Percentiles rank a stretch among this genome's conserved stretches.
phyloP scores from a whole-genome alignment of 2,888 invertebrate genomes.

The Caenorhabditis wallacei region DNA sequence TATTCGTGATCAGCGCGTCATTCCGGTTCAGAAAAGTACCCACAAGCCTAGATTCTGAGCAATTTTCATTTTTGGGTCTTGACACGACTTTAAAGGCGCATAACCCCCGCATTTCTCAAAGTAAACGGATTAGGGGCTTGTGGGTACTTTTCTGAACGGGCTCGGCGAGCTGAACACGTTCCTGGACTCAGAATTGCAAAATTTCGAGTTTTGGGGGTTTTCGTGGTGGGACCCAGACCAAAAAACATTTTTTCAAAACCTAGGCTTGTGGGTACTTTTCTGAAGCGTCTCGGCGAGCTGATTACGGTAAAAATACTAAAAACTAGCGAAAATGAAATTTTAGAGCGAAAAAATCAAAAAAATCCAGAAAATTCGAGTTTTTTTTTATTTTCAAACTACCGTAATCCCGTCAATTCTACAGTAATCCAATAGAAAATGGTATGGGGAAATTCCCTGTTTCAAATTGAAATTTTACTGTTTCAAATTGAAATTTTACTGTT shows the following conservation, averaged over 20 bases:
- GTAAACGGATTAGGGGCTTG: too few relatives aligned
- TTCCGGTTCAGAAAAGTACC: neutral
- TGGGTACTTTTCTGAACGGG: too few relatives aligned
- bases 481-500: too few relatives aligned
- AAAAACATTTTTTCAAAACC: neutral
- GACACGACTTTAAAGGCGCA: too few relatives aligned
- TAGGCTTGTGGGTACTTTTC: slow-evolving; percentile 1
- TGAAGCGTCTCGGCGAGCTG: neutral
- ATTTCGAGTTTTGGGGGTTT: neutral
- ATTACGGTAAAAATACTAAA: too few relatives aligned
- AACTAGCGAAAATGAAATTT: neutral
- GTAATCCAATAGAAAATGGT: too few relatives aligned
- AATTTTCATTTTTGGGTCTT: neutral
- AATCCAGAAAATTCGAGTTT: neutral
- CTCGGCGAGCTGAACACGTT: too few relatives aligned
- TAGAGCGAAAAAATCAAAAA: neutral
- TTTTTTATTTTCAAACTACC: too few relatives aligned
- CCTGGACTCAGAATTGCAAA: neutral
- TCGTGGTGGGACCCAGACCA: neutral
- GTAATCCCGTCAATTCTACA: too few relatives aligned
- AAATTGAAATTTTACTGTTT: too few relatives aligned
- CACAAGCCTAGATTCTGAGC: neutral
- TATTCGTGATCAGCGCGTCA: neutral
- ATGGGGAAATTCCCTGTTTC: too few relatives aligned
- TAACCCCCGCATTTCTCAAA: too few relatives aligned